Base-by-base conservation (phyloP, 2,888 invertebrate genomes). In the Mesodorylaimus sp. region DNA sequence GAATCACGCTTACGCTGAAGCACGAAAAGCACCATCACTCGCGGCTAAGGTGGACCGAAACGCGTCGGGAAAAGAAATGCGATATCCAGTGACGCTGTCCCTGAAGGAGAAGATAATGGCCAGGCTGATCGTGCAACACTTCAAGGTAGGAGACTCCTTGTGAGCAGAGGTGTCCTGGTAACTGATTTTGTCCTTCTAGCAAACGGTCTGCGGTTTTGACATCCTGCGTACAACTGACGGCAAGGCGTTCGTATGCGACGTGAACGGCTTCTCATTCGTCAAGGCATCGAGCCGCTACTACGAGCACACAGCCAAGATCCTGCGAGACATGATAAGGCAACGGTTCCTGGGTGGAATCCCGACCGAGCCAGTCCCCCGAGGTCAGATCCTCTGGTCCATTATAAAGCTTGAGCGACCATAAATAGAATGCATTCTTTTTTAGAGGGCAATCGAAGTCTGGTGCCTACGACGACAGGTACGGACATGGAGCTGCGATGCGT, bases 271-370 rank as follows among this genome's bases (percentile, higher is more conserved):
- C 70, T 93, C 91, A 66, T 95, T 95, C 70, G 95, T 95, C 26
- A 95, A 95, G 68, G 95, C 91, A 69, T 93, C 91, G 0, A 86
- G 86, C 69, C 95, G 95, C 66, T 95, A 95, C 72, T 95, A 95
- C 66, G 93, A 95, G 68, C 93, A 95, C 65, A 91, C 91, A 70
- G 89, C 93, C 26, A 88, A 91, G 13, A 32, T 32, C 32, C 7
- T 32, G 13, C 10, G 32, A 10, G 7, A 32, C 32, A 10, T 32
- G 13, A 32, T 32, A 32, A 10, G 7, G 13, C 32, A 13, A n/a
- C n/a, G n/a, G n/a, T n/a, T n/a, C n/a, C n/a, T n/a, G n/a, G n/a
- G n/a, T n/a, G n/a, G n/a, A n/a, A n/a, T n/a, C n/a, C n/a, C n/a
- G n/a, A n/a, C n/a, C n/a, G n/a, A n/a, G n/a, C n/a, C n/a, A n/a